Conservation (phyloP, 1,140 invertebrate genomes). For the Drosophila nasuta region DNA sequence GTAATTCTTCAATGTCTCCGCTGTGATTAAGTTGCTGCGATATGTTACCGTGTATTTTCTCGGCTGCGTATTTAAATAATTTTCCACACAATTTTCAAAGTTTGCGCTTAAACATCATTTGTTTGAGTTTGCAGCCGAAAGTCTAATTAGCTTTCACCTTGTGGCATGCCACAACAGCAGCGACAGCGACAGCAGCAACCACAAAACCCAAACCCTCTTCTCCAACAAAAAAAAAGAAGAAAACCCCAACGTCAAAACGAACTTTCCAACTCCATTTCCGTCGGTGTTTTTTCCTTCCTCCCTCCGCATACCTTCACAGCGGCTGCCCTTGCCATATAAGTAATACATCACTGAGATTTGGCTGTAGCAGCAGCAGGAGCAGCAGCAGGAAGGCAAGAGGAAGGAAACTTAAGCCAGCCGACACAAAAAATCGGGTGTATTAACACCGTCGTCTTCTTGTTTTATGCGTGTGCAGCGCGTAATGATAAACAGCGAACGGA, state of each 20-base stretch:
- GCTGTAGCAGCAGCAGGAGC: slow-evolving; percentile 15
- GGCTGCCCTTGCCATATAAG: slow-evolving; percentile 20
- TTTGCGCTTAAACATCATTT: slow-evolving; percentile 40
- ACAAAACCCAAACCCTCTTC: slow-evolving; percentile 6
- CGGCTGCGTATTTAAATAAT: neutral
- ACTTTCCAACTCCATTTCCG: slow-evolving; percentile 47
- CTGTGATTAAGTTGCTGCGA: slow-evolving; percentile 4
- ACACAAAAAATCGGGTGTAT: slow-evolving; percentile 28
- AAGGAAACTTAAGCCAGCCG: slow-evolving; percentile 30
- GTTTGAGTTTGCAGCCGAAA: slow-evolving; percentile 61
- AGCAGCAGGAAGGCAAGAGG: slow-evolving; percentile 5
- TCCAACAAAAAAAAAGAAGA: slow-evolving; percentile 9
- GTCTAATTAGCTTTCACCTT: slow-evolving; percentile 76
- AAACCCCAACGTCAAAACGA: slow-evolving; percentile 32
- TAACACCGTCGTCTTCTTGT: slow-evolving; percentile 57
- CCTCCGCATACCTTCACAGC: too few relatives aligned
- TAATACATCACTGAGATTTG: slow-evolving; percentile 78
- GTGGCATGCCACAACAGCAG: slow-evolving; percentile 49
- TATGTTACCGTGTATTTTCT: neutral
- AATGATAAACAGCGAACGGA: slow-evolving; percentile 79
- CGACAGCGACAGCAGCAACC: neutral
- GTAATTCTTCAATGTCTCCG: slow-evolving; percentile 1
- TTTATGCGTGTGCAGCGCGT: slow-evolving; percentile 55
- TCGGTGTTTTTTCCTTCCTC: neutral
- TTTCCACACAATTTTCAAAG: slow-evolving; percentile 1